These are phyloP conservation scores for Phaenicophaeus curvirostris DNA, from an alignment of 2,797 vertebrate species.

Conservation along the genomic window DNA sequence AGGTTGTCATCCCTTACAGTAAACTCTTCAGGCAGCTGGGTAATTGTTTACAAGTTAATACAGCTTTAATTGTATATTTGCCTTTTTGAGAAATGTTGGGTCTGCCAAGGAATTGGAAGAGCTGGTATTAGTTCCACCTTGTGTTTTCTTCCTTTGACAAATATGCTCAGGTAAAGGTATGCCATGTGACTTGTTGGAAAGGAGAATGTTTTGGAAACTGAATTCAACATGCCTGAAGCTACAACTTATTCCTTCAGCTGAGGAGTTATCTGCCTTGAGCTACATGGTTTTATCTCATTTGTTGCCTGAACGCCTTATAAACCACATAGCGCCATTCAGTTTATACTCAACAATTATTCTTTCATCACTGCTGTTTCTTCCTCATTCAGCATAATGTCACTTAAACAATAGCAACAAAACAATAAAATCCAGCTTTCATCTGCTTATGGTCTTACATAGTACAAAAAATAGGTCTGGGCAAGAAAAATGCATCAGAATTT, in stretches of 20 bases:
- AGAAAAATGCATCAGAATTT: neutral
- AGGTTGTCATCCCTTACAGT: neutral
- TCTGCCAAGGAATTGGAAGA: slow-evolving; percentile 8
- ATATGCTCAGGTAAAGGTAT: neutral
- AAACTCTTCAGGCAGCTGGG: neutral
- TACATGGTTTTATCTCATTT: neutral
- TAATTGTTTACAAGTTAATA: neutral
- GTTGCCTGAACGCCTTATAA: neutral
- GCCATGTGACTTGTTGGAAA: slow-evolving; percentile 10
- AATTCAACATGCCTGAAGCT: slow-evolving; percentile 20
- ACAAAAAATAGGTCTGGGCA: neutral
- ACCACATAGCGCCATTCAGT: neutral
- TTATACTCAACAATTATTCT: neutral
- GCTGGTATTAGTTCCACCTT: slow-evolving; percentile 27
- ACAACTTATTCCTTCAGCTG: neutral
- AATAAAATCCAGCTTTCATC: neutral
- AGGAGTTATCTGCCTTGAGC: neutral
- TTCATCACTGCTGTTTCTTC: neutral
- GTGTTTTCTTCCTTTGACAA: slow-evolving; percentile 18
- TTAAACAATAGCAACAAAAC: neutral
- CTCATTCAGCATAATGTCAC: neutral
- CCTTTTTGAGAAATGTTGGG: neutral
- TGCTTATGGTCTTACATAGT: neutral
- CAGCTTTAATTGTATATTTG: neutral
- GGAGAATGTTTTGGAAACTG: neutral